Conservation (phyloP, 2,888 invertebrate genomes). For the Norana najaformis region DNA sequence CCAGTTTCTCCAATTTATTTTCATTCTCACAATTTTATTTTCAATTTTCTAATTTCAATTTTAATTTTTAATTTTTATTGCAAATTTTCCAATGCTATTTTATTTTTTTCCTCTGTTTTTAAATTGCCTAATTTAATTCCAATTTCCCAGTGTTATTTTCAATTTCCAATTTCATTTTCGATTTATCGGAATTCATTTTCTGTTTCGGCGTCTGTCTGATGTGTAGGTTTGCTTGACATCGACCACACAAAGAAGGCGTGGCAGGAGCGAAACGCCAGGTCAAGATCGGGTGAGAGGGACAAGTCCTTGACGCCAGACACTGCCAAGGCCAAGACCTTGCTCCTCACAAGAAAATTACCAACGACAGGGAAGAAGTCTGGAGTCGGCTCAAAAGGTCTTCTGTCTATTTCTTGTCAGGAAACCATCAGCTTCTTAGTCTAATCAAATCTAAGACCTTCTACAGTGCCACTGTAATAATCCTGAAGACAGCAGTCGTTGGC, state of each 20-base stretch:
- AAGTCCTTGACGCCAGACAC: constrained; percentile 39
- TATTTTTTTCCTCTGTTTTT: too few relatives aligned
- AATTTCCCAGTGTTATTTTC: not conserved
- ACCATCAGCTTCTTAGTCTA: too few relatives aligned
- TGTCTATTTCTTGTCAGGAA: too few relatives aligned
- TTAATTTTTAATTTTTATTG: too few relatives aligned
- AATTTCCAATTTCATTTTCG: not conserved
- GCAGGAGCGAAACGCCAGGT: constrained; percentile 34
- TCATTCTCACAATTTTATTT: too few relatives aligned
- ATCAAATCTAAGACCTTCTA: too few relatives aligned
- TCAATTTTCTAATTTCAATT: too few relatives aligned
- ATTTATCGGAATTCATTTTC: not conserved
- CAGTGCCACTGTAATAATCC: too few relatives aligned
- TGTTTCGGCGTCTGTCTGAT: not conserved
- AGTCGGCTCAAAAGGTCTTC: constrained; percentile 36
- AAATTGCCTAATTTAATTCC: too few relatives aligned
- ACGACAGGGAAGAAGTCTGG: constrained; percentile 29
- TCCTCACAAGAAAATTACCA: constrained; percentile 24
- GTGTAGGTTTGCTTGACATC: constrained; percentile 37
- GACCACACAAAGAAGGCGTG: constrained; percentile 41
- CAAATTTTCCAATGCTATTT: too few relatives aligned
- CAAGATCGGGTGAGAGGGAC: constrained; percentile 35
- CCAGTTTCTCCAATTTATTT: too few relatives aligned
- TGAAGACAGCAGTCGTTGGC: too few relatives aligned
- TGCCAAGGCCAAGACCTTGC: constrained; percentile 30